These are phyloP conservation scores for Desmophyllum pertusum DNA, from an alignment of 92 coral and sea anemone genomes.

Conservation along the genomic window DNA sequence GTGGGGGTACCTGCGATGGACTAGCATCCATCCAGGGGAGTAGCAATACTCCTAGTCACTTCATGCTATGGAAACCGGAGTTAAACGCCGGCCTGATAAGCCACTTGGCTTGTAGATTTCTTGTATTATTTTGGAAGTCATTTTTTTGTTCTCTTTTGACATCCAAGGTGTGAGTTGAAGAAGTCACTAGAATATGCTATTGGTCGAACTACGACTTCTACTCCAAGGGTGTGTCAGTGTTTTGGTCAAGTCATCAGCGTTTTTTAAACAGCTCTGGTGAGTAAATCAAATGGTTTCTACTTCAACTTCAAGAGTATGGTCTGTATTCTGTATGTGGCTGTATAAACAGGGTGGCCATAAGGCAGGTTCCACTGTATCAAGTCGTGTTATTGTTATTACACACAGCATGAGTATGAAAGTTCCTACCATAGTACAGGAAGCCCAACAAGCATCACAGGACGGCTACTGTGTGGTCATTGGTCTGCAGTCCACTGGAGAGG, in stretches of 20 bases:
- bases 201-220: constrained; percentile 80
- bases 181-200: constrained; percentile 93
- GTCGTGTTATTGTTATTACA: not conserved
- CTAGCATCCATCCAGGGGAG: too few relatives aligned
- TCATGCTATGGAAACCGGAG: too few relatives aligned
- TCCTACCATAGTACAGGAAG: constrained; percentile 91
- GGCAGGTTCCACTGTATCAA: not conserved
- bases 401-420: constrained; percentile 98
- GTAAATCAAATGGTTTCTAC: constrained; percentile 5
- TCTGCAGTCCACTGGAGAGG: constrained; percentile 98
- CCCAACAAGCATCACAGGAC: constrained; percentile 71
- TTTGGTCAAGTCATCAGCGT: constrained; percentile 96
- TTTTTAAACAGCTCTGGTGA: constrained; percentile 94
- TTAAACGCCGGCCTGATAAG: too few relatives aligned
- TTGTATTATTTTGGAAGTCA: not conserved
- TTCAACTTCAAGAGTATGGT: too few relatives aligned
- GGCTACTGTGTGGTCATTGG: constrained; percentile 93
- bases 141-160: not conserved
- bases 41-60: too few relatives aligned
- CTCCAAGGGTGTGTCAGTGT: constrained; percentile 85
- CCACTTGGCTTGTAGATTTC: too few relatives aligned
- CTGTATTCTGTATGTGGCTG: too few relatives aligned
- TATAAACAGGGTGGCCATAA: too few relatives aligned
- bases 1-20: too few relatives aligned
- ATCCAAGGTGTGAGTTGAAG: constrained; percentile 84